Base-by-base conservation (phyloP, 2,113 vertebrate species). In the Scomber scombrus region DNA sequence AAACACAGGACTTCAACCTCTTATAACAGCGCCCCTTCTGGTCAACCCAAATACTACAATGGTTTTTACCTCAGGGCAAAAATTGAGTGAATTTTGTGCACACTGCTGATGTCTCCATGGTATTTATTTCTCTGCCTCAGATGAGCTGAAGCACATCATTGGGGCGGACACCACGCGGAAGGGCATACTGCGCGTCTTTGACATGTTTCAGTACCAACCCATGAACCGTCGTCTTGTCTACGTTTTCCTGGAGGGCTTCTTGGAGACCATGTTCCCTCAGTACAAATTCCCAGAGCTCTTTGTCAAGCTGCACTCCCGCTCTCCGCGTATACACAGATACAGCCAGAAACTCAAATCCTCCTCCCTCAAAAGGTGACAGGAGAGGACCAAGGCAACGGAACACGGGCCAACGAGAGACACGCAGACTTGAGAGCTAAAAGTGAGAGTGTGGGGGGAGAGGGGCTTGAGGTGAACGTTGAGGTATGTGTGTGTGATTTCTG, bases 141-240 rank as follows among this genome's bases (percentile, higher is more conserved):
- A 96, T 12, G 95, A 96, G 89, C 84, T 95, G 84, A 96, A 95
- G 90, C 95, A 95, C 94, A 95, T 95, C 83, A 95, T 95, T 14
- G 95, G 95, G 26, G 95, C 95, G 0, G 95, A 95, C 69, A 99
- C 98, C 56, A 98, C 97, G 0, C 95, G 98, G 51, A 99, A 99
- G 76, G 98, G 98, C 90, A 99, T 99, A 85, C 96, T 99, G 84
- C 96, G 98, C 1, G 97, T 99, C 85, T 99, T 99, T 67, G 97
- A 99, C 93, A 99, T 99, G 98, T 99, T 99, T 91, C 98, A 99
- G 94, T 96, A 99, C 85, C 95, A 97, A 86, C 97, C 98, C 16
- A 95, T 98, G 91, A 99, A 99, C 90, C 97, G 97, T 12, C 96
- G 98, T 64, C 96, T 99, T 87, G 97, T 97, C 73, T 99, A 98